Conservation (phyloP, 2,888 invertebrate species). For the Caenorhabditis sp. region DNA sequence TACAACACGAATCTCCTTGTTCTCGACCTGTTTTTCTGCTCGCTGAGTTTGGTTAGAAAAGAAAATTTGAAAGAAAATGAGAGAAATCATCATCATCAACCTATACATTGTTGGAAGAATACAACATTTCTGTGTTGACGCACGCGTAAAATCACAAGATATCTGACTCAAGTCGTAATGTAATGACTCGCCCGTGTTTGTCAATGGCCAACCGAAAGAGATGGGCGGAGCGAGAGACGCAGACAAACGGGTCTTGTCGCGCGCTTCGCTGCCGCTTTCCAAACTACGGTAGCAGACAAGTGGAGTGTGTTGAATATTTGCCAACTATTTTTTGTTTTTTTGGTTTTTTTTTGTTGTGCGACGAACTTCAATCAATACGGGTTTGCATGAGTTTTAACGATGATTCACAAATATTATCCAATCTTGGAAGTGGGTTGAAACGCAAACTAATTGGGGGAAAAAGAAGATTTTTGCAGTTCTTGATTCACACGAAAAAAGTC, state of each 20-base stretch:
- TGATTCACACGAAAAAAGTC: slow-evolving; percentile 54
- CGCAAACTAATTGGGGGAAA: too few species aligned
- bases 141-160: background rate
- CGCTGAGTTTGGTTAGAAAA: background rate
- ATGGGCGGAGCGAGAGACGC: background rate
- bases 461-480: slow-evolving; percentile 58
- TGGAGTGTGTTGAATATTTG: slow-evolving; percentile 29
- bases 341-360: background rate
- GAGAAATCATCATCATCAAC: too few species aligned
- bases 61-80: too few species aligned
- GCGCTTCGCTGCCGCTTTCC: too few species aligned
- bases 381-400: slow-evolving; percentile 50
- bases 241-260: background rate
- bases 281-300: slow-evolving; percentile 27
- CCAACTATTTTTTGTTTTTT: background rate
- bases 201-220: background rate
- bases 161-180: background rate
- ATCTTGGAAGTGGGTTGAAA: slow-evolving; percentile 62
- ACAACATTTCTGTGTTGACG: background rate
- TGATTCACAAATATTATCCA: slow-evolving; percentile 55
- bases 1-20: too few species aligned
- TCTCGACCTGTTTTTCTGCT: background rate
- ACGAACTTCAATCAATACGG: slow-evolving; percentile 6
- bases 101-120: background rate
- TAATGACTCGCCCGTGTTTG: background rate